A percentile compares a stretch with the other conserved stretches of the same genome.
phyloP scores from a whole-genome alignment of 2,113 vertebrate species.

The Micromys minutus region DNA sequence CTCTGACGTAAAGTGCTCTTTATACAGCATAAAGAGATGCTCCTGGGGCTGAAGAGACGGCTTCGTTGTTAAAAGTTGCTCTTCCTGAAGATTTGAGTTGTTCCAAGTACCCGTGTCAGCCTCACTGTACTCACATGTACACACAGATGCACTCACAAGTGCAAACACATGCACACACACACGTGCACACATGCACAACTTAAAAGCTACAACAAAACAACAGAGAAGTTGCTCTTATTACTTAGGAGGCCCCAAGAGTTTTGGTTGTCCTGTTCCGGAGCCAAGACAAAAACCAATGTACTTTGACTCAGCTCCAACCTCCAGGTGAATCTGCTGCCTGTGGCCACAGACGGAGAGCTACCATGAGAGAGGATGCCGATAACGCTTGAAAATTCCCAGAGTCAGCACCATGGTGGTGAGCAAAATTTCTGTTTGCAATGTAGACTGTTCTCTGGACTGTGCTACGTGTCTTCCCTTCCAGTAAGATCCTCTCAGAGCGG shows the following conservation, averaged over 20 bases:
- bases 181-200: background rate
- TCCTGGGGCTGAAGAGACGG: background rate
- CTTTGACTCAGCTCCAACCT: background rate
- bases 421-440: background rate
- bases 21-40: background rate
- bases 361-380: background rate
- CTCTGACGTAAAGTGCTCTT: background rate
- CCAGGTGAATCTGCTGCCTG: background rate
- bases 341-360: background rate
- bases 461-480: background rate
- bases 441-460: background rate
- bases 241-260: background rate
- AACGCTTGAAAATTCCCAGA: background rate
- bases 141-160: too few species aligned
- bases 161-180: too few species aligned
- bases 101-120: background rate
- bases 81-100: background rate
- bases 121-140: too few species aligned
- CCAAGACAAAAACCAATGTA: background rate
- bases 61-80: background rate
- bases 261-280: constrained; percentile 13
- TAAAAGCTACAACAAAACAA: background rate
- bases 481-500: background rate
- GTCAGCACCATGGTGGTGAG: background rate
- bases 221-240: background rate